Conservation (phyloP, 1,140 invertebrate genomes). For the Monochamus saltuarius region DNA sequence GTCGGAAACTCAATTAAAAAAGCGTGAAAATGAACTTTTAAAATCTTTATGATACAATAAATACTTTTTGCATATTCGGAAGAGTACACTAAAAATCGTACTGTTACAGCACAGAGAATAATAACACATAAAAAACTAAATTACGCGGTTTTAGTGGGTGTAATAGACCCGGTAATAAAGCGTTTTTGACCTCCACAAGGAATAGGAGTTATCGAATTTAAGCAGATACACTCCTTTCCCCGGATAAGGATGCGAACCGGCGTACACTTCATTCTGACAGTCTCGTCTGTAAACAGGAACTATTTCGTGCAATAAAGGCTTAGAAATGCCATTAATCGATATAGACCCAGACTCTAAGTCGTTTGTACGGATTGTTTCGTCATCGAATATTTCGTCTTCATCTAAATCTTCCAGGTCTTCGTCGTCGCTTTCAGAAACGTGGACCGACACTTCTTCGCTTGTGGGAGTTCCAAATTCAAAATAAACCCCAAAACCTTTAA, state of each 20-base stretch:
- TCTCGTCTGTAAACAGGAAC: conserved; percentile 94
- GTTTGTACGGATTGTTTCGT: conserved; percentile 48
- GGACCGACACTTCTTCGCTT: conserved; percentile 81
- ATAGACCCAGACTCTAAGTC: conserved; percentile 47
- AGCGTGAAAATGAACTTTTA: background rate
- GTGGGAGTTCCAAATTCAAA: conserved; percentile 95
- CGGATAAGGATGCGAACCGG: conserved; percentile 95
- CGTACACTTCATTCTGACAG: conserved; percentile 95
- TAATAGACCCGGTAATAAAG: conserved; percentile 99
- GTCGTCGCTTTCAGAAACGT: conserved; percentile 90
- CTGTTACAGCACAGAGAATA: background rate
- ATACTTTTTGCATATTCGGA: background rate
- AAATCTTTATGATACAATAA: background rate
- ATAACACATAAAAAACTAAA: conserved; percentile 6
- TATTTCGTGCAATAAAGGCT: conserved; percentile 56
- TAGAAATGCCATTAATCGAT: conserved; percentile 34
- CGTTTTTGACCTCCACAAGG: conserved; percentile 98
- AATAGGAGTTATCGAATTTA: conserved; percentile 99
- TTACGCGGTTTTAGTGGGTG: conserved; percentile 62
- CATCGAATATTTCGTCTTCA: conserved; percentile 68
- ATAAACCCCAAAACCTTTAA: conserved; percentile 90
- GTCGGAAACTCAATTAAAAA: background rate
- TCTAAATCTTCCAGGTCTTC: conserved; percentile 84
- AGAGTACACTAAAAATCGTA: background rate
- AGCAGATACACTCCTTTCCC: conserved; percentile 96